Evolutionary conservation across 2,113 vertebrate species (phyloP).

Genomic region (Macquaria ambigua): DNA sequence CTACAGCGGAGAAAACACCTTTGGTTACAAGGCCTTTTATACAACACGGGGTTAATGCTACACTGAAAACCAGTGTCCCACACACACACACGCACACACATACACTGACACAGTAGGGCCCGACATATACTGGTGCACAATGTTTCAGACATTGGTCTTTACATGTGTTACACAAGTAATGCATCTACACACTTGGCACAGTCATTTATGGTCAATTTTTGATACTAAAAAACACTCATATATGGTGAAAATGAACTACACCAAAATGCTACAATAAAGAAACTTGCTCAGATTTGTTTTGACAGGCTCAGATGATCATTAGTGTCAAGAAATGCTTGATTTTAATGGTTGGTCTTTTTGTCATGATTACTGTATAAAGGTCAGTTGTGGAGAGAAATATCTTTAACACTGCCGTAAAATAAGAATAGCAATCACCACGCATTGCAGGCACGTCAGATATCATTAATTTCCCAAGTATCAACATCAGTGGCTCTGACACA

Average conservation of each 20-base stretch:
- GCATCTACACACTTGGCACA: conserved; percentile 27
- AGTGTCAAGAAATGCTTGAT: conserved; percentile 1
- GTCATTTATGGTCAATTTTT: conserved; percentile 42
- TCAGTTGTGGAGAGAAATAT: conserved; percentile 39
- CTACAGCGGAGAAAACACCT: conserved; percentile 98
- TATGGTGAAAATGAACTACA: conserved; percentile 2
- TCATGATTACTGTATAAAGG: neutral
- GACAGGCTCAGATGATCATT: conserved; percentile 18
- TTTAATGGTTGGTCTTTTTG: neutral
- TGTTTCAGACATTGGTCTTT: conserved; percentile 36
- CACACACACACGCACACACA: conserved; percentile 5
- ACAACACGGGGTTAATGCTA: conserved; percentile 61
- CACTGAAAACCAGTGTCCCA: neutral
- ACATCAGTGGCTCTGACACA: neutral
- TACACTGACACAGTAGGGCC: conserved; percentile 2
- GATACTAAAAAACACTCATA: conserved; percentile 34
- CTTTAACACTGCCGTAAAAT: conserved; percentile 62
- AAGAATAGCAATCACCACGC: conserved; percentile 8
- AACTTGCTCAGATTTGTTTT: neutral
- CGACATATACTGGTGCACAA: conserved; percentile 27
- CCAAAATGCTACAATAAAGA: neutral
- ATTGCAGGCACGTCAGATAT: neutral
- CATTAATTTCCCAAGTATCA: neutral
- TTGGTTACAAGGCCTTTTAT: conserved; percentile 87
- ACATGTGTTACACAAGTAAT: conserved; percentile 26